These are phyloP conservation scores for Vespertilio murinus DNA, from an alignment of 2,797 vertebrate genomes.

Conservation along the genomic window DNA sequence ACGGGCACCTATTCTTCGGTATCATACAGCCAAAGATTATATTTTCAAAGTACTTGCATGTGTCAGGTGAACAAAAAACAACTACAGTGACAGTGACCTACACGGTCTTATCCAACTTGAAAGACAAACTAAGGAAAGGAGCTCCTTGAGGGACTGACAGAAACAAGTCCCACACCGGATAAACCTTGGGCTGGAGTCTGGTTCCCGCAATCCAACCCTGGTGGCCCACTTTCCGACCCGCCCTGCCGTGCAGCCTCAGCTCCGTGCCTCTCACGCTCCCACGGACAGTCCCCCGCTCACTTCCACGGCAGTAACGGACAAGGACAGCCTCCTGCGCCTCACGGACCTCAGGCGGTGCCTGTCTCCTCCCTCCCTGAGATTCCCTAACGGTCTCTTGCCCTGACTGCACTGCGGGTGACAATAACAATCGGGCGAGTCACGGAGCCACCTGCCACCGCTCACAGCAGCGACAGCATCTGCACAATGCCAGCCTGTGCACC, in stretches of 20 bases:
- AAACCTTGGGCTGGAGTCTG: neutral
- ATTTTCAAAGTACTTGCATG: neutral
- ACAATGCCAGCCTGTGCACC: neutral
- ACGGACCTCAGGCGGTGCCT: neutral
- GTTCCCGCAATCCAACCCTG: neutral
- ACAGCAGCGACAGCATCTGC: neutral
- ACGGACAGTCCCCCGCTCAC: neutral
- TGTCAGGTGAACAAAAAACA: neutral
- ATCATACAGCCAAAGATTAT: neutral
- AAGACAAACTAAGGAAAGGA: neutral
- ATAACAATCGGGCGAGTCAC: neutral
- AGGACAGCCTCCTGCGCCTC: neutral
- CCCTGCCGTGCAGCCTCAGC: neutral
- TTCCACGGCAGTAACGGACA: rapidly evolving
- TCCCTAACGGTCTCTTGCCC: neutral
- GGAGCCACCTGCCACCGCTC: neutral
- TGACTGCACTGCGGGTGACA: neutral
- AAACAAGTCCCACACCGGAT: neutral
- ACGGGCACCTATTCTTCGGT: neutral
- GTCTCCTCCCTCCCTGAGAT: neutral
- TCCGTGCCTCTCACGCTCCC: neutral
- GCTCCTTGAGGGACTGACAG: neutral
- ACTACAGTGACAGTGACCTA: neutral
- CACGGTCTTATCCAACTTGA: neutral
- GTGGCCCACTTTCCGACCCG: neutral